Evolutionary conservation across 2,888 invertebrate species (phyloP).

Genomic region (Tigriopus californicus): DNA sequence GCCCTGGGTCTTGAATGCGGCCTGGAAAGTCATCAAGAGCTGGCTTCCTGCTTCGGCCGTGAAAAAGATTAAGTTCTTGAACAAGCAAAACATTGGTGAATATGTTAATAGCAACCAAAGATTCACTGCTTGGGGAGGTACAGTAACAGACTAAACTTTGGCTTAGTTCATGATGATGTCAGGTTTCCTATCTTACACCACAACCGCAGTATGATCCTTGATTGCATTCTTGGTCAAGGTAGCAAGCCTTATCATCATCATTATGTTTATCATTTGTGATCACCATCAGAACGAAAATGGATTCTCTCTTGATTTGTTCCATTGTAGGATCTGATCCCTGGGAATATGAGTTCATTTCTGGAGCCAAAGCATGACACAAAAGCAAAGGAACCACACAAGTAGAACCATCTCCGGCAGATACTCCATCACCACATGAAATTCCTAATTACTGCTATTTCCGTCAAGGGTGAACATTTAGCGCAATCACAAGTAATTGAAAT

Average conservation of each 20-base stretch:
- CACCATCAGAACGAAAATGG: too few species aligned
- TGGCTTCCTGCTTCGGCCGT: conserved; percentile 72
- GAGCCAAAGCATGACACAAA: conserved; percentile 27
- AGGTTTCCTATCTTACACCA: too few species aligned
- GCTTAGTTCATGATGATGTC: too few species aligned
- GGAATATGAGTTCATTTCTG: conserved; percentile 46
- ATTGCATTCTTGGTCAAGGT: too few species aligned
- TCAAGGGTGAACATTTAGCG: background rate
- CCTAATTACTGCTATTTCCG: background rate
- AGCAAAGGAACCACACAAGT: too few species aligned
- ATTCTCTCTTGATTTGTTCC: too few species aligned
- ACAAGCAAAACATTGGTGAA: conserved; percentile 50
- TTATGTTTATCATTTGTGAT: too few species aligned
- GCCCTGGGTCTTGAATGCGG: conserved; percentile 81
- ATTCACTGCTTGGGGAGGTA: conserved; percentile 57
- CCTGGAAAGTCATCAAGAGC: conserved; percentile 72
- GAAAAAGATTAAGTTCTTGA: conserved; percentile 65
- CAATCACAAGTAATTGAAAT: background rate
- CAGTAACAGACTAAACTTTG: too few species aligned
- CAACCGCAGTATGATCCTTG: too few species aligned
- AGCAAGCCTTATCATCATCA: too few species aligned
- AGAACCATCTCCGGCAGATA: conserved; percentile 17
- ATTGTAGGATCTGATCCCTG: conserved; percentile 37
- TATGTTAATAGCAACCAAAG: conserved; percentile 48
- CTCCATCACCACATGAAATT: conserved; percentile 4